Evolutionary conservation across 2,888 invertebrate species (phyloP), one percentile per base, ranked within the genome.

Genomic region (Margaritifera margaritifera): DNA sequence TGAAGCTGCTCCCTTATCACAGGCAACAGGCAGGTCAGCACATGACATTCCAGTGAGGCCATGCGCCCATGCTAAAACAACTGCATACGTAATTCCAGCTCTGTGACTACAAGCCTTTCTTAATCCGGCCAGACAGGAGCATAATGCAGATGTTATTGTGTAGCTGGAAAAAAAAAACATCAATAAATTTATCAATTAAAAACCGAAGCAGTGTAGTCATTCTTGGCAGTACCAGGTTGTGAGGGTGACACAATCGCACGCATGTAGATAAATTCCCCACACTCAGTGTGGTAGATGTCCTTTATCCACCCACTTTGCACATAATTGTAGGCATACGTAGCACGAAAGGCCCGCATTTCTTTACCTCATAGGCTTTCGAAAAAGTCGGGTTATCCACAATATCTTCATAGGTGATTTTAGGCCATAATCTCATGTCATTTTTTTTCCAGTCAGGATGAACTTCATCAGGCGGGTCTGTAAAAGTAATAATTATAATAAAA

Each of bases 321-420:
- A 65, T 63, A 74, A 61, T 74, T 68, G 51, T 68, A 64, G 6
- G 62, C 70, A 64, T 71, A 74, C 24, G 61, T 20, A 22, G 68
- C 54, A 18, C 68, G 19, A 52, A 73, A 71, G 18, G 66, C 51
- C 27, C 61, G 62, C 70, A 74, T 65, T 31, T 25, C 56, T 52
- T 64, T 71, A 25, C 66, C 8, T 8, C 31, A 1, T 31, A 31
- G 31, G 8, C 31, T 31, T 31, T 31, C 6, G 31, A 31, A 2
- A 2, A 1, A 31, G 8, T 8, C 31, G 6, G 6, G 31, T 31
- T 6, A 6, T 31, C 31, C 8, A 31, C 31, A 31, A 31, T 6
- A 31, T 31, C 6, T 8, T 31, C 8, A 31, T 31, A 31, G 6
- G 8, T 8, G 31, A 31, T 2, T 8, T 31, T 31, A 31, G 31